Evolutionary conservation across 2,113 vertebrate species (phyloP).

Genomic region (Centropus unirufus): DNA sequence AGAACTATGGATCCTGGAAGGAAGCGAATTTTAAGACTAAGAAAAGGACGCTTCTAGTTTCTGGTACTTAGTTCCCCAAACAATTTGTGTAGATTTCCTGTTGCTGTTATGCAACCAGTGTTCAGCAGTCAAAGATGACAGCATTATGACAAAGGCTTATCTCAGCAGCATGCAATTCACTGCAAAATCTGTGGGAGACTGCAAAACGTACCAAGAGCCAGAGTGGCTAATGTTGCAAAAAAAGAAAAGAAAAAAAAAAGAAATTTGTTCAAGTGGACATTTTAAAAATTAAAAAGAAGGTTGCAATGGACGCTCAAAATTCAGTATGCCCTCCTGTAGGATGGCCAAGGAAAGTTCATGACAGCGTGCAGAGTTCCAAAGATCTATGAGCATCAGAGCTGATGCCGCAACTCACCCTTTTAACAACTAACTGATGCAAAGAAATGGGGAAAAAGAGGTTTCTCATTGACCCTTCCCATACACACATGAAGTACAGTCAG

Average conservation of each 20-base stretch:
- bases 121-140: not conserved
- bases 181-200: not conserved
- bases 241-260: not conserved
- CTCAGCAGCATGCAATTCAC: not conserved
- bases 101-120: not conserved
- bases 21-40: not conserved
- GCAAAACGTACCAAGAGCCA: not conserved
- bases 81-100: not conserved
- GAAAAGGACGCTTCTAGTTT: not conserved
- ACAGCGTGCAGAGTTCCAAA: not conserved
- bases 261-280: not conserved
- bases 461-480: not conserved
- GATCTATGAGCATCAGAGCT: not conserved
- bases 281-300: not conserved
- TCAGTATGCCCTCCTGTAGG: not conserved
- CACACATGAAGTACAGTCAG: not conserved
- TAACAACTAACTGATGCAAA: not conserved
- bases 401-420: not conserved
- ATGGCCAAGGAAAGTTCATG: not conserved
- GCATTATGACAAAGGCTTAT: not conserved
- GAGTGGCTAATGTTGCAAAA: not conserved
- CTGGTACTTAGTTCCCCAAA: not conserved
- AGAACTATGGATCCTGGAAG: not conserved
- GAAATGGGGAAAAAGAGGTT: not conserved
- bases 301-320: not conserved